Evolutionary conservation across 1,140 invertebrate genomes (phyloP), one percentile per base, ranked within the genome.

Genomic region (Nasonia longicornis): DNA sequence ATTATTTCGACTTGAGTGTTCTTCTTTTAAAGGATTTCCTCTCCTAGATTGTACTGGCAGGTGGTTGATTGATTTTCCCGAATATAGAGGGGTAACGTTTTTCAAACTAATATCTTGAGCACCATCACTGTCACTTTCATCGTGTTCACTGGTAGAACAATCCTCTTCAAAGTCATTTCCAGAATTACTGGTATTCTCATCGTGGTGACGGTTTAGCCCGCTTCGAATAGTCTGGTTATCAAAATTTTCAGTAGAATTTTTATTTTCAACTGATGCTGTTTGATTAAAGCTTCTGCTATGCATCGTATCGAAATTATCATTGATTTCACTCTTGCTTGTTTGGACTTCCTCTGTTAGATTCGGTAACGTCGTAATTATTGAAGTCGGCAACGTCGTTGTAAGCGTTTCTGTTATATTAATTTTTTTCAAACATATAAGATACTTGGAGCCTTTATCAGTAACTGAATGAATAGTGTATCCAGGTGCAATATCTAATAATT

Each of bases 391-490:
- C 38, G 38, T 26, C 42, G 45, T 73, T 73, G 31, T 73, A 3
- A 52, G 45, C 4, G 26, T 38, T 35, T 76, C 74, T 14, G 81
- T 69, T 12, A 69, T 29, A 42, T 82, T 66, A 29, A 84, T 82
- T 77, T 83, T 86, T 77, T 85, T 86, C 67, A 86, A 31, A 78
- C 85, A 86, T 11, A 86, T 83, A 14, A 85, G 45, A 66, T 84
- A 84, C 67, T 84, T 85, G 12, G 72, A 35, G 12, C 84, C 83
- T 20, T 81, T 84, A 69, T 86, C 83, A 6, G 84, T 64, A 4
- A 83, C 85, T 1, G 85, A 29, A 83, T 85, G 80, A 35, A 83
- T 63, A 38, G 70, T 84, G 69, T 84, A 86, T 14, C 81, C 84
- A 3, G 79, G 38, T 14, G 80, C 71, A 64, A 84, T 63, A 48